Conservation (phyloP, 1,140 invertebrate genomes). For the Hyles euphorbiae region DNA sequence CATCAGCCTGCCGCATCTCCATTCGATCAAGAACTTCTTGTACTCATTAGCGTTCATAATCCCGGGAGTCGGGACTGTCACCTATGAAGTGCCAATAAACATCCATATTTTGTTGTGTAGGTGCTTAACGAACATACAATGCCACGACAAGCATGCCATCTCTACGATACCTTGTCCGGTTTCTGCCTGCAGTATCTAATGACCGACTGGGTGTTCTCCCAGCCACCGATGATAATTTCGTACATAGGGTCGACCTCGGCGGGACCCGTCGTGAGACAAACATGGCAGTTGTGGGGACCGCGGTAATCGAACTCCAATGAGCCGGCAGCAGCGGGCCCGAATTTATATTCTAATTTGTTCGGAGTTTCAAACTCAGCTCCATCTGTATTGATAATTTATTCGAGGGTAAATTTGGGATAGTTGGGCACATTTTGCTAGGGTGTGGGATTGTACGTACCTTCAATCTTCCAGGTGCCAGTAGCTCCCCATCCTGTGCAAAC, state of each 20-base stretch:
- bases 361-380: constrained; percentile 72
- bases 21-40: constrained; percentile 77
- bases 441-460: constrained; percentile 76
- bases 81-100: constrained; percentile 59
- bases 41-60: constrained; percentile 75
- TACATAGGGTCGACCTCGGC: constrained; percentile 77
- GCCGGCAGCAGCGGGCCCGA: constrained; percentile 74
- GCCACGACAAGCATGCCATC: constrained; percentile 25
- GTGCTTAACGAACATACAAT: constrained; percentile 7
- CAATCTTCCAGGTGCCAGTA: constrained; percentile 87
- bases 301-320: constrained; percentile 75
- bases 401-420: constrained; percentile 29
- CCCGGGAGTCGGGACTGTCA: constrained; percentile 73
- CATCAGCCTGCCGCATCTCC: constrained; percentile 75
- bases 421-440: constrained; percentile 55
- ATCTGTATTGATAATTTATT: constrained; percentile 55
- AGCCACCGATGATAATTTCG: constrained; percentile 79
- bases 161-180: constrained; percentile 77
- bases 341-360: constrained; percentile 77
- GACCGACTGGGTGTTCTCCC: constrained; percentile 78
- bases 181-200: constrained; percentile 78
- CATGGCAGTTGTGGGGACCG: constrained; percentile 78
- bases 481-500: constrained; percentile 92
- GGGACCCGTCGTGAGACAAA: constrained; percentile 73
- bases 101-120: constrained; percentile 10